Evolutionary conservation across 1,140 invertebrate species (phyloP).

Genomic region (Aphaenogaster floridana): DNA sequence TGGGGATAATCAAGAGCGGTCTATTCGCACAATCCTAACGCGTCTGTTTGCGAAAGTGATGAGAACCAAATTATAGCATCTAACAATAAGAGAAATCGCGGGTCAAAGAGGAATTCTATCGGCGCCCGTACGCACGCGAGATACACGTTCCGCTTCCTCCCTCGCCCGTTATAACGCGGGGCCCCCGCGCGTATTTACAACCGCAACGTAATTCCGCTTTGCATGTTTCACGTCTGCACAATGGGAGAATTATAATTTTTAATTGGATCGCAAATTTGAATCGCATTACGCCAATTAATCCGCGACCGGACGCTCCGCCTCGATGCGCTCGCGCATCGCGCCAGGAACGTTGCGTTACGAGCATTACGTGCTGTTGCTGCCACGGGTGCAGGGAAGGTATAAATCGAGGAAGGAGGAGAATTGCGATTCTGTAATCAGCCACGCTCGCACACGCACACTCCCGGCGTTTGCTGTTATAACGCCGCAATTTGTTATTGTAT

Average conservation of each 20-base stretch:
- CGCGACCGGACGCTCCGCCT: conserved; percentile 50
- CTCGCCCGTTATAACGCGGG: background rate
- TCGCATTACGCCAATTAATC: conserved; percentile 64
- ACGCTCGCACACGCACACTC: background rate
- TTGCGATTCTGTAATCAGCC: conserved; percentile 51
- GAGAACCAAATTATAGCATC: background rate
- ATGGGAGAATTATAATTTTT: conserved; percentile 59
- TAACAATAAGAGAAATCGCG: background rate
- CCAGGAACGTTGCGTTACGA: conserved; percentile 1
- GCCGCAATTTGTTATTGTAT: conserved; percentile 42
- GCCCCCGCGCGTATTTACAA: background rate
- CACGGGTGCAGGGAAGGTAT: background rate
- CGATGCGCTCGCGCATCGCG: conserved; percentile 28
- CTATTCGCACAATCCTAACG: background rate
- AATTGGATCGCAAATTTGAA: conserved; percentile 49
- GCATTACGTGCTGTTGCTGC: conserved; percentile 32
- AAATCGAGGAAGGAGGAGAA: conserved; percentile 9
- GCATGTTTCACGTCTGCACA: conserved; percentile 42
- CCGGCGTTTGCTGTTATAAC: conserved; percentile 10
- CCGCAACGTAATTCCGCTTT: conserved; percentile 54
- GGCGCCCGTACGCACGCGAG: conserved; percentile 1
- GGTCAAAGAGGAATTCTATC: background rate
- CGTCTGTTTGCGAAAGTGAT: background rate
- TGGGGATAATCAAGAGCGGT: background rate
- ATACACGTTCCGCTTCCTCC: conserved; percentile 3